Conservation (phyloP, 2,113 vertebrate species). For the Colistium nudipinnis region DNA sequence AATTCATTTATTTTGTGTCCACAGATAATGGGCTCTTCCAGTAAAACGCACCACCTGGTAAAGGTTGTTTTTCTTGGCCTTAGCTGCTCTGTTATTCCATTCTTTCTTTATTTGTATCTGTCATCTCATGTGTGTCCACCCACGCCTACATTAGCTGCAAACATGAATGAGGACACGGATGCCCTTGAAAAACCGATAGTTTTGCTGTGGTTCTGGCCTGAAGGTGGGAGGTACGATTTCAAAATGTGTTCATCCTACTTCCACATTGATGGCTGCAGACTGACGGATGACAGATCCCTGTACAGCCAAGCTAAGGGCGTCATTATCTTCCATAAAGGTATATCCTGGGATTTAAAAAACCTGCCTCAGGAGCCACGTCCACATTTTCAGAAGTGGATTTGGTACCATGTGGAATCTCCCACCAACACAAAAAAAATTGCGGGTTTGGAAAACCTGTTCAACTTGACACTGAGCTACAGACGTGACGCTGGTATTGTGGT, state of each 20-base stretch:
- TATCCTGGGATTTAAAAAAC: constrained; percentile 80
- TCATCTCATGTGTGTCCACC: background rate
- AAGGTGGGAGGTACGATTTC: constrained; percentile 85
- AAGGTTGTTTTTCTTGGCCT: background rate
- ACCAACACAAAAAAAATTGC: constrained; percentile 82
- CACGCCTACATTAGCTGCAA: too few species aligned
- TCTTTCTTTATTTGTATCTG: constrained; percentile 2
- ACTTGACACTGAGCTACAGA: constrained; percentile 88
- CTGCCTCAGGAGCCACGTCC: constrained; percentile 84
- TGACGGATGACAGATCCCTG: constrained; percentile 85
- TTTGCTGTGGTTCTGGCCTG: constrained; percentile 90
- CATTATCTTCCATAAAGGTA: constrained; percentile 85
- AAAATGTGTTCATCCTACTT: constrained; percentile 83
- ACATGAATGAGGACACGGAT: constrained; percentile 15
- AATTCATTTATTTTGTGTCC: background rate
- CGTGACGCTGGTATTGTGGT: constrained; percentile 87
- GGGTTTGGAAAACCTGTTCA: constrained; percentile 86
- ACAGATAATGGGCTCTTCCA: constrained; percentile 24
- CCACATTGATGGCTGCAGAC: constrained; percentile 85
- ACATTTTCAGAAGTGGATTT: constrained; percentile 89
- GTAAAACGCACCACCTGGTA: too few species aligned
- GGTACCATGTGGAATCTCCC: constrained; percentile 89
- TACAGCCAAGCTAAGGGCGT: constrained; percentile 84
- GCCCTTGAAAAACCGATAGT: constrained; percentile 82
- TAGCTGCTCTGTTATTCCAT: background rate